phyloP scores from a whole-genome alignment of 2,797 vertebrate species.

The Gephyroberyx darwinii region DNA sequence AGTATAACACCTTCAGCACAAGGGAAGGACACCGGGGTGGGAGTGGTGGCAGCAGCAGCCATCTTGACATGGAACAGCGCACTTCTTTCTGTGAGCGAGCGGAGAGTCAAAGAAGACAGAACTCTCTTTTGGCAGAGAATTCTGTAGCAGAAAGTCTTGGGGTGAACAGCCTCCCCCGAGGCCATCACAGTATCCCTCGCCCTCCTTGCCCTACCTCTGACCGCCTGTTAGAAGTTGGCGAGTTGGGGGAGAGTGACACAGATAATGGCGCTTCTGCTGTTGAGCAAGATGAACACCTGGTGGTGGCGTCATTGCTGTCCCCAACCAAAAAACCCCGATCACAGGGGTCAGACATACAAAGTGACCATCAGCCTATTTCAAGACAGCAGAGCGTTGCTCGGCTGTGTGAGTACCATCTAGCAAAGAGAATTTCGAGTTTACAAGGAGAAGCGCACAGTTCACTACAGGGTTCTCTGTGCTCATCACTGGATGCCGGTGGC shows the following conservation, averaged over 20 bases:
- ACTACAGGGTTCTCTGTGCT: conserved; percentile 91
- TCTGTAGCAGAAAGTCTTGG: conserved; percentile 34
- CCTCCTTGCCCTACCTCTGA: conserved; percentile 79
- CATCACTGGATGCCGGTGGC: conserved; percentile 91
- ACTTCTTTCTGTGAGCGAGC: conserved; percentile 88
- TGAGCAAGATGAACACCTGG: conserved; percentile 84
- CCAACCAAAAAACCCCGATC: conserved; percentile 85
- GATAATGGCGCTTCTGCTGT: conserved; percentile 66
- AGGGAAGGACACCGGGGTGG: conserved; percentile 83
- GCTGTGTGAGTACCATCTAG: conserved; percentile 92
- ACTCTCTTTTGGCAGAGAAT: conserved; percentile 56
- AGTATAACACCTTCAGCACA: conserved; percentile 90
- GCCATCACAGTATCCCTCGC: conserved; percentile 74
- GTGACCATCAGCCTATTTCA: conserved; percentile 82
- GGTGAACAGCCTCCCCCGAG: conserved; percentile 64
- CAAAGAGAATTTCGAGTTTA: conserved; percentile 91
- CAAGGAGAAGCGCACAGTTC: conserved; percentile 93
- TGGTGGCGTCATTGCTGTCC: conserved; percentile 74
- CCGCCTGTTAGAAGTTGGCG: conserved; percentile 72
- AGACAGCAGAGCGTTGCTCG: conserved; percentile 89
- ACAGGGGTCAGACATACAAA: conserved; percentile 80
- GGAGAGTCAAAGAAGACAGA: conserved; percentile 83
- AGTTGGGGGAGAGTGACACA: conserved; percentile 71
- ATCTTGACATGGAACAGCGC: conserved; percentile 86
- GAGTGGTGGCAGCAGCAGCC: conserved; percentile 62